Base-by-base conservation (phyloP, 2,797 vertebrate species). In the Liparis tanakae region DNA sequence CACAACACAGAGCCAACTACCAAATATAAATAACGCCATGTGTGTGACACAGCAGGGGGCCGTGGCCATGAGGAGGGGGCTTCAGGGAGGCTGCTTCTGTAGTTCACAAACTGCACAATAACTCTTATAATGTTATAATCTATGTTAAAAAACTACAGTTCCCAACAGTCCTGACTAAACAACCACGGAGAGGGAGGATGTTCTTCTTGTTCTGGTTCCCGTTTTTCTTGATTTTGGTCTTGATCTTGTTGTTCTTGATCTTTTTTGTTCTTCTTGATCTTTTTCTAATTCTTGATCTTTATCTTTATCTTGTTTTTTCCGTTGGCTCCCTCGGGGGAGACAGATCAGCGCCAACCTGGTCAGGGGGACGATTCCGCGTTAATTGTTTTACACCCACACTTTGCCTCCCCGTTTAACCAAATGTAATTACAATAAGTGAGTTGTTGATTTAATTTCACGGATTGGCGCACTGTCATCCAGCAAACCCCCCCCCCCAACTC, bases 391-490 rank as follows among this genome's bases (percentile, higher is more conserved):
- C 92, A 80, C 90, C 89, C 89, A 90, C 91, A 84, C 81, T 81
- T 91, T 92, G 88, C 92, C 25, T 92, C 87, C 87, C 86, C 82
- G 88, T 94, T 93, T 90, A 91, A 87, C 85, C 83, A 91, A 94
- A 91, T 93, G 86, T 93, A 94, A 94, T 94, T 95, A 93, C 90
- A 92, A 91, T 87, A 86, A 85, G 84, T 82, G 87, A 91, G 90
- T 90, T 92, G 89, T 91, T 92, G 90, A 89, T 94, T 92, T 87
- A 91, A 94, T 95, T 95, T 95, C 92, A 94, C 91, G 91, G 87
- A 87, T 92, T 30, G 92, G 88, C 22, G 85, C 85, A 63, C 85
- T 80, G 87, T 92, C 91, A 80, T 82, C 2, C 74, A 80, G 80
- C n/a, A n/a, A n/a, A 30, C 25, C 25, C 70, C 85, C 84, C 72